Base-by-base conservation (phyloP, 2,113 vertebrate species). In the Corvus cornix region DNA sequence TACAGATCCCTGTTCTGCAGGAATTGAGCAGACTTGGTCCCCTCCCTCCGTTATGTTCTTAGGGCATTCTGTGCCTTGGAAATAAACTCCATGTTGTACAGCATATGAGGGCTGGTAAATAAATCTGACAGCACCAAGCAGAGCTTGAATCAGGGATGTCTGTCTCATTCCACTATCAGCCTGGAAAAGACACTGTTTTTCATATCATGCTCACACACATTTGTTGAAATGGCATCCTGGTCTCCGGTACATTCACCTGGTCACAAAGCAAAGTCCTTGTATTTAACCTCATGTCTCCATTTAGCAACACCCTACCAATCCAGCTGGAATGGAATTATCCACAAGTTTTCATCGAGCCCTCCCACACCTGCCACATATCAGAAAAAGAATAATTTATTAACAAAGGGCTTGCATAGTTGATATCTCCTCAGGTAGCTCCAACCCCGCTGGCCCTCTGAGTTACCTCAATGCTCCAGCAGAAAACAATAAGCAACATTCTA, bases 401-500 rank as follows among this genome's bases (percentile, higher is more conserved):
- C 23, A 66, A 62, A 80, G 18, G 8, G 11, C 24, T 82, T 75
- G 21, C 30, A 75, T 43, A 51, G 44, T 6, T 74, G 67, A 0
- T 30, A 10, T 21, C 56, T 86, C 35, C 64, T 92, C 63, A 48
- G 86, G 70, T 55, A 89, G 64, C 48, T 84, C 72, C 52, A 48
- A 8, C 11, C 43, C 48, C 1, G 7, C 87, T 77, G 52, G 48
- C 31, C 67, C 20, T 60, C 44, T 1, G 7, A 51, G 39, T 35
- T 55, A 66, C 69, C 53, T 60, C 66, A 16, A 4, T 31, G 39
- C 24, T 75, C 56, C 92, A 87, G 52, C 12, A 94, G 75, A 67
- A 78, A 81, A 56, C 51, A 93, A 94, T 64, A 93, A 96, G 89
- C 83, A 87, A 27, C 15, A 24, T 77, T 91, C 88, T n/a, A 31